These are phyloP conservation scores for Neelides sp. DNA, from an alignment of 1,140 invertebrate species.

Conservation along the genomic window DNA sequence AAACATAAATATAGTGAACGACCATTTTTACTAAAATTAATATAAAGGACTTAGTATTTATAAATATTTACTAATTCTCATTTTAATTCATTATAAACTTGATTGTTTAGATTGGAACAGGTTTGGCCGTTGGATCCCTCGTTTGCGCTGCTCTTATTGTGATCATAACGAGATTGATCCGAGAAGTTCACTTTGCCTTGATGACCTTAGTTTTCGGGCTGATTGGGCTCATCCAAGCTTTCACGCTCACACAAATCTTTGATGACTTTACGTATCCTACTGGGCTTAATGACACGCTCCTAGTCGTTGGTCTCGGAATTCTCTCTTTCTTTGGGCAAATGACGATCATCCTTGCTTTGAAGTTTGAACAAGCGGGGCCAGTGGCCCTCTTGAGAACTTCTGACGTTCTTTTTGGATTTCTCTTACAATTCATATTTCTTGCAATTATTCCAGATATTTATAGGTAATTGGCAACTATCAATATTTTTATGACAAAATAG, in stretches of 20 bases:
- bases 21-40: neutral
- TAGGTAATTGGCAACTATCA: no score
- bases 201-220: slow-evolving; percentile 26
- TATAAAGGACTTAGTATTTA: neutral
- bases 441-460: slow-evolving; percentile 6
- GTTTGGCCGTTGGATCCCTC: slow-evolving; percentile 22
- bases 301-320: slow-evolving; percentile 4
- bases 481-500: no score
- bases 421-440: slow-evolving; percentile 11
- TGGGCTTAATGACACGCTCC: slow-evolving; percentile 4
- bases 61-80: neutral
- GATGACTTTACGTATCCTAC: slow-evolving; percentile 5
- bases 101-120: slow-evolving; percentile 24
- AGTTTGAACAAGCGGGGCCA: slow-evolving; percentile 25
- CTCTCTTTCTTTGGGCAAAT: slow-evolving; percentile 26
- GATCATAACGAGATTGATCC: slow-evolving; percentile 26
- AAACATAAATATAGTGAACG: neutral
- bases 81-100: neutral
- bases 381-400: slow-evolving; percentile 11
- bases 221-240: slow-evolving; percentile 20
- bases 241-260: slow-evolving; percentile 11
- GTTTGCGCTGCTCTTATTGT: slow-evolving; percentile 20
- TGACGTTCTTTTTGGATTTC: slow-evolving; percentile 17
- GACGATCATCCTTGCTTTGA: slow-evolving; percentile 24
- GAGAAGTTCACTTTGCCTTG: slow-evolving; percentile 26